Base-by-base conservation (phyloP, 2,888 invertebrate genomes). In the Cerceris ruficornis region DNA sequence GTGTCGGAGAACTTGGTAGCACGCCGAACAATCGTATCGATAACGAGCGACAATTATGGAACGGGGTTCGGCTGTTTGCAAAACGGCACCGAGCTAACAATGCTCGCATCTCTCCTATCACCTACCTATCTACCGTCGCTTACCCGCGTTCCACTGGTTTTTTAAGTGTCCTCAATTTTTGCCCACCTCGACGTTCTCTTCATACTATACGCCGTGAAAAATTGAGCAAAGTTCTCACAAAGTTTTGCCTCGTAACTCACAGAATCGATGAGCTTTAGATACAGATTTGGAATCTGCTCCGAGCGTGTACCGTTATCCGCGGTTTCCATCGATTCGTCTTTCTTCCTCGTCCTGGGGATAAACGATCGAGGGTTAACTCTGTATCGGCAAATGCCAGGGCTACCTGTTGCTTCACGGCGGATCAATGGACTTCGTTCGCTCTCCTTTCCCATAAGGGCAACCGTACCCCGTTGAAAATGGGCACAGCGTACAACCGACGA, bases 11-110 rank as follows among this genome's bases (percentile, higher is more conserved):
- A 57, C 17, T 61, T 72, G 80, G 75, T 78, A 78, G 77, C 80
- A 66, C 73, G 59, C 72, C 68, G 80, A 80, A 90, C 89, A 88
- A 89, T 89, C 85, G 86, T 86, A 84, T 79, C 84, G 89, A 89
- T 90, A 90, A 90, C 89, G 88, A 89, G 87, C 83, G 84, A 89
- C 89, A 90, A 90, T 90, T 88, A 90, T 85, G 86, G 80, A 76
- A 46, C 57, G 66, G 64, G 52, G 62, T 69, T 77, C 69, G 65
- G 59, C 69, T 81, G 84, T 84, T 89, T 86, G 88, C 87, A 84
- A 85, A 90, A 84, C 82, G 76, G 82, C 69, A 69, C 58, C 59
- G 62, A 73, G 62, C 72, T 80, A 82, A 88, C 88, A 88, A 88
- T 86, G 77, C 79, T 59, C 62, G 58, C 67, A 69, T 66, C 66